Conservation (phyloP, 2,797 vertebrate species). For the Adrianichthys oophorus region DNA sequence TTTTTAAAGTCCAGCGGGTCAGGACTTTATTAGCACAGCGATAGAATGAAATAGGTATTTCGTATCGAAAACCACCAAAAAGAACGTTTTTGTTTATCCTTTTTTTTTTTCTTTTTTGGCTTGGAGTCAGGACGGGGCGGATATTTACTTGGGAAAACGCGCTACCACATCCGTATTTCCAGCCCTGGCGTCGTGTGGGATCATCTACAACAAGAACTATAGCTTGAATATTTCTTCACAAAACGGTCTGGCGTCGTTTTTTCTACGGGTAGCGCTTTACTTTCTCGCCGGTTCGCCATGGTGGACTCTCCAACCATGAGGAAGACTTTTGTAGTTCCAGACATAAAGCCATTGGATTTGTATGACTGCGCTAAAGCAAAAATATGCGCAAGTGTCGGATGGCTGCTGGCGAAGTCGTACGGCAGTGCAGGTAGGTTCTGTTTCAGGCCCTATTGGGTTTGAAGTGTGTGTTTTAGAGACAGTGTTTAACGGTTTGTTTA, state of each 20-base stretch:
- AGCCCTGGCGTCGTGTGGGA: constrained; percentile 54
- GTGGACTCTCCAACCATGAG: constrained; percentile 84
- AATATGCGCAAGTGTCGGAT: constrained; percentile 90
- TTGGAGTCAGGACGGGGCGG: constrained; percentile 57
- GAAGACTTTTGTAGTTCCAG: constrained; percentile 89
- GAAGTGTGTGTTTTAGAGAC: not conserved
- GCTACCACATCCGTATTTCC: constrained; percentile 70
- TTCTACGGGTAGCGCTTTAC: constrained; percentile 26
- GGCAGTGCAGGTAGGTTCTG: constrained; percentile 84
- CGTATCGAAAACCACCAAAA: constrained; percentile 6
- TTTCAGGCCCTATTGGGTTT: constrained; percentile 19
- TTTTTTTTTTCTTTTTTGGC: constrained; percentile 4
- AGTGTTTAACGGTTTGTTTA: constrained; percentile 17
- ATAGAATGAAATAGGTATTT: constrained; percentile 14
- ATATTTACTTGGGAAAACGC: constrained; percentile 65
- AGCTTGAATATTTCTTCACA: constrained; percentile 59
- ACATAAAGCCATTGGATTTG: constrained; percentile 89
- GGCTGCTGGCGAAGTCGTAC: constrained; percentile 89
- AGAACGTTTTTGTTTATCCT: constrained; percentile 1
- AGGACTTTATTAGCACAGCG: constrained; percentile 10
- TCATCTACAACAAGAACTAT: constrained; percentile 65
- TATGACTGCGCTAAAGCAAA: constrained; percentile 87
- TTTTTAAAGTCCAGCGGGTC: constrained; percentile 25
- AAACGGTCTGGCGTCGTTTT: constrained; percentile 19
- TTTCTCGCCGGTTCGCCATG: constrained; percentile 75